These are phyloP conservation scores for Agrilus mali DNA, from an alignment of 2,888 invertebrate species.

Conservation along the genomic window DNA sequence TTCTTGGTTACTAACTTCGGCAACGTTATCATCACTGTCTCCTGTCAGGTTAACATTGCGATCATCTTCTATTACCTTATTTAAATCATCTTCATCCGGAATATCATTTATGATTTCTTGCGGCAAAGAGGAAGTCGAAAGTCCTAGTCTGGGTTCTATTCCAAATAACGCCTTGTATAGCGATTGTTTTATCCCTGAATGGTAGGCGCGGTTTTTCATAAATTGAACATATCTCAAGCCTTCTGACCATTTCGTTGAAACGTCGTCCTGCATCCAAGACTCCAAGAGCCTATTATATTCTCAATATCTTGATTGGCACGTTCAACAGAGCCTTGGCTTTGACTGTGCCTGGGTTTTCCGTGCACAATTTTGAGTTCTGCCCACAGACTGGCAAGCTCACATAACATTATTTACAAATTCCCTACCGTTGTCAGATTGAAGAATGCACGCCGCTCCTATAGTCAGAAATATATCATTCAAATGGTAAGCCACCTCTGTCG, in stretches of 20 bases:
- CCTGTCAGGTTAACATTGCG: not conserved
- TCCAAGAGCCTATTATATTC: slow-evolving; percentile 20
- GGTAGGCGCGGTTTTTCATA: slow-evolving; percentile 14
- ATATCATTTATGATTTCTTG: slow-evolving; percentile 8
- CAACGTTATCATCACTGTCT: not conserved
- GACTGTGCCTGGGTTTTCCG: slow-evolving; percentile 19
- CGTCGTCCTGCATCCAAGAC: slow-evolving; percentile 14
- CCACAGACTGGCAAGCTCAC: slow-evolving; percentile 7
- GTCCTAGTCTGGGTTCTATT: slow-evolving; percentile 10
- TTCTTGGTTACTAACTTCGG: not conserved
- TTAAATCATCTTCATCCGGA: slow-evolving; percentile 9
- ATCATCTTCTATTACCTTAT: not conserved
- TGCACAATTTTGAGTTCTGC: slow-evolving; percentile 21
- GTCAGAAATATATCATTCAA: slow-evolving; percentile 15
- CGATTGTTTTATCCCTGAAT: slow-evolving; percentile 11
- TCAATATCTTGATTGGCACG: slow-evolving; percentile 23
- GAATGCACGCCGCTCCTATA: not conserved
- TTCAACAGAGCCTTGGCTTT: slow-evolving; percentile 21
- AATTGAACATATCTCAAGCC: slow-evolving; percentile 16
- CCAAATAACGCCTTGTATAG: slow-evolving; percentile 20
- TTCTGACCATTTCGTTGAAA: slow-evolving; percentile 11
- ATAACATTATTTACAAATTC: slow-evolving; percentile 1
- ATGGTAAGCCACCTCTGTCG: slow-evolving; percentile 21
- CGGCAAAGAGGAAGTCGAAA: slow-evolving; percentile 11
- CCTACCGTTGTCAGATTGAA: too few species aligned